A percentile compares a stretch with the other conserved stretches of the same genome.
phyloP scores from a whole-genome alignment of 2,797 vertebrate genomes.

The Taeniopygia guttata region DNA sequence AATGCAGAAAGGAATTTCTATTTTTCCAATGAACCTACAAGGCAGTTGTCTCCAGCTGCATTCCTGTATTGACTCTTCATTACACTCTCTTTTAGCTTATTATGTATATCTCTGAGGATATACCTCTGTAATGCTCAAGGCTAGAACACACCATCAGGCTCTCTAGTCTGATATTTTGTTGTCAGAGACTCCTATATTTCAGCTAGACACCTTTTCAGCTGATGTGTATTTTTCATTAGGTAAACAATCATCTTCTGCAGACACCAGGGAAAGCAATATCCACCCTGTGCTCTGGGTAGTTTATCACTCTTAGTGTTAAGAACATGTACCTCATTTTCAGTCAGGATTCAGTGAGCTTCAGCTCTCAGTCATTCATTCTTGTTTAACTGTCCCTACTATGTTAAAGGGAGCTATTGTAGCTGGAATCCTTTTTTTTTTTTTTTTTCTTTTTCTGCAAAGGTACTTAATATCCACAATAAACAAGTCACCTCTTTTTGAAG shows the following conservation, averaged over 20 bases:
- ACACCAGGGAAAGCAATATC: constrained; percentile 7
- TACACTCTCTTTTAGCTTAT: background rate
- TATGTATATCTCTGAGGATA: background rate
- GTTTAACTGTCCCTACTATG: background rate
- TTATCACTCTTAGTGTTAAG: constrained; percentile 23
- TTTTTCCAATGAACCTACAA: background rate
- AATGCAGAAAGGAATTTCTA: background rate
- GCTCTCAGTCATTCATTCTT: background rate
- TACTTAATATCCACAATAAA: background rate
- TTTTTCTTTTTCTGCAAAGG: background rate
- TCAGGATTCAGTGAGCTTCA: background rate
- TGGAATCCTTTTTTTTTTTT: background rate
- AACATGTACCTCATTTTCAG: constrained; percentile 2
- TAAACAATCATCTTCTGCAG: constrained; percentile 20
- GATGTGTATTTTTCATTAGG: constrained; percentile 6
- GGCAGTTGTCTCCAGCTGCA: background rate
- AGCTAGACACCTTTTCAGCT: background rate
- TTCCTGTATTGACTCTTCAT: background rate
- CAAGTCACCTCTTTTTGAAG: background rate
- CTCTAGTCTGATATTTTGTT: background rate
- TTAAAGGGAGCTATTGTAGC: background rate
- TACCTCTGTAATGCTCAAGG: background rate
- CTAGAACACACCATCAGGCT: background rate
- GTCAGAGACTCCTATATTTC: background rate
- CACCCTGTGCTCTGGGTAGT: background rate